Evolutionary conservation across 2,113 vertebrate genomes (phyloP).

Genomic region (Lophura nycthemera): DNA sequence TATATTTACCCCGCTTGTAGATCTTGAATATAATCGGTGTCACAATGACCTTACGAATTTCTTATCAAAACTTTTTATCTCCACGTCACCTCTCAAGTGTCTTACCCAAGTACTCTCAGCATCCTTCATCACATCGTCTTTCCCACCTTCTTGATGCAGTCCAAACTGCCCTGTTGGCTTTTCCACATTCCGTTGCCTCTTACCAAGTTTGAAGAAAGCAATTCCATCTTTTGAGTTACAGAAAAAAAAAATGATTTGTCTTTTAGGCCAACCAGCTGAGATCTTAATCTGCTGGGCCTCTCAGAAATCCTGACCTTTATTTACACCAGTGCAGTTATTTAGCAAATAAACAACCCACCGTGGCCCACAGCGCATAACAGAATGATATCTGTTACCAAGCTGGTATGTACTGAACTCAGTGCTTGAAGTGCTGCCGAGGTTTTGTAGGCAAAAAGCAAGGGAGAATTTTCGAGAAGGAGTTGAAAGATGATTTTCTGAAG

Average conservation of each 20-base stretch:
- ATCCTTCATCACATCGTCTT: neutral
- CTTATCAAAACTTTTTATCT: neutral
- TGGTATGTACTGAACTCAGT: neutral
- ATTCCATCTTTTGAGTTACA: neutral
- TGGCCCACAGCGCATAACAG: neutral
- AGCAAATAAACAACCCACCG: neutral
- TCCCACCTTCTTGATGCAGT: neutral
- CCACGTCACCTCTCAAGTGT: neutral
- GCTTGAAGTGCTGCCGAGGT: neutral
- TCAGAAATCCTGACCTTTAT: neutral
- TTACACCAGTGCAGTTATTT: neutral
- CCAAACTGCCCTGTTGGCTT: neutral
- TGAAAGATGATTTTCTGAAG: neutral
- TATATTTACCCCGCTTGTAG: neutral
- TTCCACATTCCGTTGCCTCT: neutral
- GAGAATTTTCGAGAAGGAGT: neutral
- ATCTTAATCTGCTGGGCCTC: neutral
- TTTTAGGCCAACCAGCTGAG: neutral
- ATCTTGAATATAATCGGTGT: neutral
- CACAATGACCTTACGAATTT: neutral
- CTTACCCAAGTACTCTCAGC: neutral
- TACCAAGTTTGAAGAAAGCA: neutral
- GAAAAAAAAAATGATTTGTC: neutral
- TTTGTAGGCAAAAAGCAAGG: neutral
- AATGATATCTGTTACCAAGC: neutral